phyloP scores from a whole-genome alignment of 2,888 invertebrate species.

The Pocota personata region DNA sequence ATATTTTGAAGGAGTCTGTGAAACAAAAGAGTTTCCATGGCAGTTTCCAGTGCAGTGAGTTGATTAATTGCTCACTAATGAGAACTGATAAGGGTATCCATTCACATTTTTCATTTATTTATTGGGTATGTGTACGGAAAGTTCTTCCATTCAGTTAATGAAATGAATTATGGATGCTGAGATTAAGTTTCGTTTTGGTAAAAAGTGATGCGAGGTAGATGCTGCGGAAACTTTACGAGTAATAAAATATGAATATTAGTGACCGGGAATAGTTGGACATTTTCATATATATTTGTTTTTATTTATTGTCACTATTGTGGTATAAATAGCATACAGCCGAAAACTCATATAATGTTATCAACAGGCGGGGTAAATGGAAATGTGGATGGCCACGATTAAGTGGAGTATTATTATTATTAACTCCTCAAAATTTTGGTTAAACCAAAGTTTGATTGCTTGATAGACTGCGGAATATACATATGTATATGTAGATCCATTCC shows the following conservation, averaged over 20 bases:
- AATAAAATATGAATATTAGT: neutral
- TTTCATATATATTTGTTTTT: too few relatives aligned
- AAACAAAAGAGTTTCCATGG: slow-evolving; percentile 18
- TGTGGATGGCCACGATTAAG: too few relatives aligned
- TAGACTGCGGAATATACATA: too few relatives aligned
- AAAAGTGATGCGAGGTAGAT: neutral
- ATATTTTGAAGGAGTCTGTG: neutral
- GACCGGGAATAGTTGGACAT: neutral
- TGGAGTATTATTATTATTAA: too few relatives aligned
- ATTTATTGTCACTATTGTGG: too few relatives aligned
- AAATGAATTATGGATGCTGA: neutral
- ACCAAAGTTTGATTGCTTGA: too few relatives aligned
- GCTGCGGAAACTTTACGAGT: neutral
- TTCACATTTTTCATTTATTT: neutral
- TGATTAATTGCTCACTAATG: slow-evolving; percentile 23
- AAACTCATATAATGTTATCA: too few relatives aligned
- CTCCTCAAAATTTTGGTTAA: too few relatives aligned
- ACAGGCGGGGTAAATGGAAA: too few relatives aligned
- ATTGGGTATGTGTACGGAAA: too few relatives aligned
- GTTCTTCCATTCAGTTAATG: neutral
- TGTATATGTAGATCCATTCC: too few relatives aligned
- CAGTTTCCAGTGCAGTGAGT: neutral
- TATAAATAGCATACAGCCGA: too few relatives aligned
- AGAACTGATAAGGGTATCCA: neutral
- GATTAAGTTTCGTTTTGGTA: neutral